Conservation (phyloP, 2,797 vertebrate genomes). For the Peromyscus melanophrys region DNA sequence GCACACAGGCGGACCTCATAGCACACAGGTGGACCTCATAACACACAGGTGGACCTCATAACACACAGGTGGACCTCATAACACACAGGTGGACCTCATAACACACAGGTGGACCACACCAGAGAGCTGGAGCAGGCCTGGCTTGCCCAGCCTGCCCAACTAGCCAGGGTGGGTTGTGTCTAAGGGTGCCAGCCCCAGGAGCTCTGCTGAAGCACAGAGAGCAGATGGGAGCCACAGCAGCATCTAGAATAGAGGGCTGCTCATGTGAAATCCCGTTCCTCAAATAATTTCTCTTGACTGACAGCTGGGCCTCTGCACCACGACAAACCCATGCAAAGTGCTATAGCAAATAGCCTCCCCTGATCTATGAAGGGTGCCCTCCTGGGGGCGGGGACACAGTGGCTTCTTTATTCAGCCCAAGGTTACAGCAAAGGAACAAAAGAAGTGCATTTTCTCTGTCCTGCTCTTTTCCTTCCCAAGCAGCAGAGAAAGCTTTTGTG, state of each 20-base stretch:
- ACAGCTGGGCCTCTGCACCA: neutral
- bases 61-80: neutral
- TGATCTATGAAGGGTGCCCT: neutral
- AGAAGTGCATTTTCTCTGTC: constrained; percentile 41
- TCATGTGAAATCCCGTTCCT: neutral
- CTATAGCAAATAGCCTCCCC: neutral
- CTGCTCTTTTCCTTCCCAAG: constrained; percentile 18
- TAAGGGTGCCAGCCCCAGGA: neutral
- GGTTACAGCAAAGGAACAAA: constrained; percentile 77
- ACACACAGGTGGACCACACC: neutral
- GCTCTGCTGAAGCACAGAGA: neutral
- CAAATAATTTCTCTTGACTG: neutral
- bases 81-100: neutral
- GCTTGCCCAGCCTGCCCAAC: too few species aligned
- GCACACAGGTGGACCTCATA: neutral
- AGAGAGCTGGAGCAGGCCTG: neutral
- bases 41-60: neutral
- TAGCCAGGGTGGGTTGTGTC: neutral
- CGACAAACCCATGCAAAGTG: constrained; percentile 9
- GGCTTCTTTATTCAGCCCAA: constrained; percentile 70
- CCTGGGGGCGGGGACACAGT: neutral
- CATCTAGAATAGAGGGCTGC: constrained; percentile 19
- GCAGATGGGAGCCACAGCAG: neutral
- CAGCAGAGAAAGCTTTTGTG: constrained; percentile 64
- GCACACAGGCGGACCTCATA: neutral